Base-by-base conservation (phyloP, 2,888 invertebrate species). In the Sarcophaga variegata region DNA sequence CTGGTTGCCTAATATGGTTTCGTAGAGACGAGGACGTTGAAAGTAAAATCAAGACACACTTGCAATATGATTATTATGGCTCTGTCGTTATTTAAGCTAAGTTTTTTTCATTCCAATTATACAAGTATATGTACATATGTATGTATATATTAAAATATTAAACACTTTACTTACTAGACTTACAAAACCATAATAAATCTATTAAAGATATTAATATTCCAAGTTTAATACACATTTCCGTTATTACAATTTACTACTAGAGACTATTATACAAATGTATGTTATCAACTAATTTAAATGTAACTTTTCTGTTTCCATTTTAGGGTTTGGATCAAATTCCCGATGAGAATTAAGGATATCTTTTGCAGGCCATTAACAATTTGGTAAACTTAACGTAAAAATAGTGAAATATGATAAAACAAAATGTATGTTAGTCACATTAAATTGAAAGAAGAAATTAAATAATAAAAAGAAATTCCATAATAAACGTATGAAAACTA, bases 261-360 rank as follows among this genome's bases (percentile, higher is more conserved):
- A 54, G 54, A 54, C 54, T 14, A 54, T 54, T 54, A 37, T 54
- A 17, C 17, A n/a, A n/a, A 12, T 49, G 54, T 49, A 12, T 49
- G 54, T 37, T 37, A 37, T 37, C 37, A 37, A 60, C 25, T 22
- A 45, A 67, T 27, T 71, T 27, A 14, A 63, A 67, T 37, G 22
- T n/a, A 47, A 54, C 5, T 20, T n/a, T 74, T 81, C 8, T 75
- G 69, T 37, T 37, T 62, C 63, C 0, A 12, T 95, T 95, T 83
- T 94, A 95, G 95, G 95, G 95, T 17, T 93, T 96, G 90, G 95
- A 95, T 72, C 85, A 93, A 66, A 94, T 96, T 90, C 94, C 95
- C 72, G 95, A 95, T 92, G 91, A 93, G 87, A 76, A 89, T 11
- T 88, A 84, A 89, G 54, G 54, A 86, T 82, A 81, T 88, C 66